Conservation (phyloP, 2,888 invertebrate genomes). For the Euplagia quadripunctaria region DNA sequence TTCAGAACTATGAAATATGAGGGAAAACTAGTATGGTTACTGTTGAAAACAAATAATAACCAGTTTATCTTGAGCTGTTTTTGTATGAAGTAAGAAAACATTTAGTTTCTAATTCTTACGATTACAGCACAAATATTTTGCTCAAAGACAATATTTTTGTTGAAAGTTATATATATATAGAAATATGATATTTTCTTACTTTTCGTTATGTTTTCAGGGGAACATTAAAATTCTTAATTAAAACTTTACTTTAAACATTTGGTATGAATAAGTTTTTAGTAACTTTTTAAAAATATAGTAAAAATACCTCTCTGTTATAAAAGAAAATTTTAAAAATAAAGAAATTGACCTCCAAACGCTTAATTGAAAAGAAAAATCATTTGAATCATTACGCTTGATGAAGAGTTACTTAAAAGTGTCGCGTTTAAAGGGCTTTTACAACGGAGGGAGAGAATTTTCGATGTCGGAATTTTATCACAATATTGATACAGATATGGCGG, state of each 20-base stretch:
- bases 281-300: too few species aligned
- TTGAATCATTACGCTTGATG: slow-evolving; percentile 14
- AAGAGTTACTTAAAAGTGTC: slow-evolving; percentile 20
- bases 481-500: slow-evolving; percentile 16
- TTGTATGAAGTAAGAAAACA: slow-evolving; percentile 16
- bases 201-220: too few species aligned
- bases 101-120: slow-evolving; percentile 16
- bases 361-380: slow-evolving; percentile 16
- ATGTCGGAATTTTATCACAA: slow-evolving; percentile 16
- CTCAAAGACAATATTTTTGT: slow-evolving; percentile 14
- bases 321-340: too few species aligned
- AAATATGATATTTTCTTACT: too few species aligned
- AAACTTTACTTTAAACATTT: too few species aligned
- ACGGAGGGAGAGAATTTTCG: slow-evolving; percentile 12
- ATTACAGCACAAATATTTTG: slow-evolving; percentile 30
- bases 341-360: neutral
- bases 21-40: neutral
- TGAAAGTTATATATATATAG: too few species aligned
- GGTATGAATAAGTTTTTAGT: too few species aligned
- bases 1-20: neutral
- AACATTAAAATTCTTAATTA: too few species aligned
- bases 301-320: too few species aligned
- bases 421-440: slow-evolving; percentile 22
- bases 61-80: slow-evolving; percentile 23
- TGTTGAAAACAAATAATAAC: neutral